Conservation (phyloP, 2,888 invertebrate genomes). For the Anoplius nigerrimus region DNA sequence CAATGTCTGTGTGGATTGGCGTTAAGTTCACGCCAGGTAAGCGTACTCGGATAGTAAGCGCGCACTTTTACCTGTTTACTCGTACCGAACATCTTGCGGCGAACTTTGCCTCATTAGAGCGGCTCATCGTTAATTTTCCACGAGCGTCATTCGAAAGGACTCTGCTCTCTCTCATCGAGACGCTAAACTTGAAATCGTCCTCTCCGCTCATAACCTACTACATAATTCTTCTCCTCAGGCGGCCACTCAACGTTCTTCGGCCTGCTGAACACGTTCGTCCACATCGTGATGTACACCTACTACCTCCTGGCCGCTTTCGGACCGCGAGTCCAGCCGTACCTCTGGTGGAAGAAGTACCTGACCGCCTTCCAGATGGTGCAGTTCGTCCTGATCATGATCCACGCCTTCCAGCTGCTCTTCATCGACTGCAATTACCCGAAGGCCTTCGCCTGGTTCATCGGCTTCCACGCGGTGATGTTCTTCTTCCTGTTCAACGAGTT, state of each 20-base stretch:
- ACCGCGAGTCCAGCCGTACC: slow-evolving; percentile 87
- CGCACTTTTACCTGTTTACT: too few relatives aligned
- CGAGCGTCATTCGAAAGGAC: too few relatives aligned
- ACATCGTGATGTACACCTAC: slow-evolving; percentile 96
- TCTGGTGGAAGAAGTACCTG: slow-evolving; percentile 98
- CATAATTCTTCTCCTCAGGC: slow-evolving; percentile 75
- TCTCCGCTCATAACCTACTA: too few relatives aligned
- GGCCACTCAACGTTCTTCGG: slow-evolving; percentile 98
- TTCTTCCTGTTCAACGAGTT: slow-evolving; percentile 96
- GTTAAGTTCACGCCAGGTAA: slow-evolving; percentile 95
- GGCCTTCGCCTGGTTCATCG: slow-evolving; percentile 97
- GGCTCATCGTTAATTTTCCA: too few relatives aligned
- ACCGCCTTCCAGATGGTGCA: slow-evolving; percentile 95
- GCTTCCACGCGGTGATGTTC: slow-evolving; percentile 96
- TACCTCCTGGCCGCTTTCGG: slow-evolving; percentile 94
- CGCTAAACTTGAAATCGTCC: too few relatives aligned
- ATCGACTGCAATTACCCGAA: slow-evolving; percentile 94
- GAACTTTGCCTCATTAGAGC: too few relatives aligned
- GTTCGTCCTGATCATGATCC: slow-evolving; percentile 92
- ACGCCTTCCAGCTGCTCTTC: slow-evolving; percentile 94
- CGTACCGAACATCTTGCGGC: too few relatives aligned
- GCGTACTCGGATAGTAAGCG: slow-evolving; percentile 34
- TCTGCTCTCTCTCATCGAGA: too few relatives aligned
- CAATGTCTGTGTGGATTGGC: slow-evolving; percentile 98
- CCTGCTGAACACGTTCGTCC: slow-evolving; percentile 96